Percentiles rank a stretch among this genome's conserved stretches.
phyloP scores from a whole-genome alignment of 1,140 invertebrate genomes.

The Tyrophagus putrescentiae region DNA sequence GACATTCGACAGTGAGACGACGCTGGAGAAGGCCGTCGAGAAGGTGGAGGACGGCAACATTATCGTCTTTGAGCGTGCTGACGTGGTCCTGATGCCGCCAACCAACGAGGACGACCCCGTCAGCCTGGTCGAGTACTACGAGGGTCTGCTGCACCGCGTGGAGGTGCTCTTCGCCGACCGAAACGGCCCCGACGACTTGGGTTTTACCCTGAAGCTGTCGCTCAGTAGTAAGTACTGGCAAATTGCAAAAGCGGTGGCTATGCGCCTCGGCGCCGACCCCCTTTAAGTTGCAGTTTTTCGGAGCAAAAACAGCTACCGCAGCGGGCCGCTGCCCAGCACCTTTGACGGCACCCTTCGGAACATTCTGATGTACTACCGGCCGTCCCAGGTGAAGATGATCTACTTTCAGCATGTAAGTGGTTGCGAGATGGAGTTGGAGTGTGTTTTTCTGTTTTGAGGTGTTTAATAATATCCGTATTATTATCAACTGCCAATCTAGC shows the following conservation, averaged over 20 bases:
- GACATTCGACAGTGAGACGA: slow-evolving; percentile 56
- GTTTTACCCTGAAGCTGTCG: slow-evolving; percentile 82
- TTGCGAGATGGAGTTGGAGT: no score
- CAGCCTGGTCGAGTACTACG: slow-evolving; percentile 78
- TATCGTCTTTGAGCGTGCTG: slow-evolving; percentile 79
- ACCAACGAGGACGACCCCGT: slow-evolving; percentile 53
- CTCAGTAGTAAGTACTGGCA: slow-evolving; percentile 82
- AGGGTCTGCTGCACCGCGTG: slow-evolving; percentile 39
- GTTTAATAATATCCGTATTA: no score
- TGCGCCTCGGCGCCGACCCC: slow-evolving; percentile 76
- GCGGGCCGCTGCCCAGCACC: slow-evolving; percentile 66
- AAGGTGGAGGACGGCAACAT: slow-evolving; percentile 86
- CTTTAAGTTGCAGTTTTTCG: slow-evolving; percentile 91
- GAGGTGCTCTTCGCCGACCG: slow-evolving; percentile 95
- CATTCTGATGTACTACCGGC: slow-evolving; percentile 66
- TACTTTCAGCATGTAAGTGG: slow-evolving; percentile 65
- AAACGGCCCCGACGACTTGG: slow-evolving; percentile 73
- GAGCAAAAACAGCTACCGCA: slow-evolving; percentile 80
- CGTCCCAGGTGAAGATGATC: slow-evolving; percentile 69
- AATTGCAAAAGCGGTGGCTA: slow-evolving; percentile 76
- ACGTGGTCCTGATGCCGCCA: no score
- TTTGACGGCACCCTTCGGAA: slow-evolving; percentile 84
- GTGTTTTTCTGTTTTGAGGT: not conserved
- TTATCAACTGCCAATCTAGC: slow-evolving; percentile 39
- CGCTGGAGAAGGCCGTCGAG: slow-evolving; percentile 64